phyloP scores from a whole-genome alignment of 2,888 invertebrate genomes.

The Alloplasta piceator region DNA sequence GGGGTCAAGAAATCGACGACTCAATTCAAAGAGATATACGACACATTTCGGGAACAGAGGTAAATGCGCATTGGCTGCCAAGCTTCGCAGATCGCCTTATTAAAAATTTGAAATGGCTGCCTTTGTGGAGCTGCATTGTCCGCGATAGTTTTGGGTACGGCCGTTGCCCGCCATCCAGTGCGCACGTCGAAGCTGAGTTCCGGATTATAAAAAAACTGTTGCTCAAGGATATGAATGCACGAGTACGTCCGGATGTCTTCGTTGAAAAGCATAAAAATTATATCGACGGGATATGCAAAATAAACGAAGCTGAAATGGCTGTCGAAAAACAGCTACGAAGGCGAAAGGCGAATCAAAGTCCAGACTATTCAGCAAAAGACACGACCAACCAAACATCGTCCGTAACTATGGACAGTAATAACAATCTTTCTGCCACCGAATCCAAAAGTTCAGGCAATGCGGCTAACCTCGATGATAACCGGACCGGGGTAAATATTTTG shows the following conservation, averaged over 20 bases:
- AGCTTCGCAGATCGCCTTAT: slow-evolving; percentile 37
- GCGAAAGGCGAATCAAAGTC: slow-evolving; percentile 13
- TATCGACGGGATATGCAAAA: slow-evolving; percentile 35
- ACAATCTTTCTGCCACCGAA: background rate
- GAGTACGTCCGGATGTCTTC: slow-evolving; percentile 27
- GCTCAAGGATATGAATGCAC: slow-evolving; percentile 13
- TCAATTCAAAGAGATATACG: slow-evolving; percentile 15
- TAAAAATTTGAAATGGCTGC: slow-evolving; percentile 32
- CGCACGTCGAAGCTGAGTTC: slow-evolving; percentile 43
- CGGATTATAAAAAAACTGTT: slow-evolving; percentile 39
- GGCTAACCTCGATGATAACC: slow-evolving; percentile 5
- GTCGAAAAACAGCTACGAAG: slow-evolving; percentile 19
- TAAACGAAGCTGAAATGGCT: slow-evolving; percentile 27
- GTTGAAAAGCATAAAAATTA: slow-evolving; percentile 34
- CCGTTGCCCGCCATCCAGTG: slow-evolving; percentile 39
- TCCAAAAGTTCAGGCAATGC: background rate
- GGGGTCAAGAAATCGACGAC: slow-evolving; percentile 11
- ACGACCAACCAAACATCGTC: background rate
- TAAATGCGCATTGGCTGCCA: slow-evolving; percentile 41
- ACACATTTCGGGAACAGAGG: slow-evolving; percentile 29
- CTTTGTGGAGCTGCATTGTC: slow-evolving; percentile 36
- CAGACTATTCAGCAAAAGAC: background rate
- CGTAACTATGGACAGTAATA: background rate
- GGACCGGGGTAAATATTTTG: background rate
- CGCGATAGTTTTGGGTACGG: slow-evolving; percentile 45